These are phyloP conservation scores for Virgularia gustaviana DNA, from an alignment of 92 coral and sea anemone genomes.

Conservation along the genomic window DNA sequence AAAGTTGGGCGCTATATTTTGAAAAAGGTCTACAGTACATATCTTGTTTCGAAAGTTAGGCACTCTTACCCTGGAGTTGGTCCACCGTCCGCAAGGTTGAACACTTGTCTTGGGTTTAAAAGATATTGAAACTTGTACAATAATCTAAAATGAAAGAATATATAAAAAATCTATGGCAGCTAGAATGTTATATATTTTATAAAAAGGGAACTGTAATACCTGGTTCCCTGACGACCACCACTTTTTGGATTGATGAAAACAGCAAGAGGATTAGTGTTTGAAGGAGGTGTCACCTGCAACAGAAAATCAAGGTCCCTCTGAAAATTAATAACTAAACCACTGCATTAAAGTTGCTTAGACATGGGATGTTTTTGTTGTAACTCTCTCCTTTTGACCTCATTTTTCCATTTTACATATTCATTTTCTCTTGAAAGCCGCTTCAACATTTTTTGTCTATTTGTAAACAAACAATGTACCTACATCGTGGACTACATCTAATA, in stretches of 20 bases:
- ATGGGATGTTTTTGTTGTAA: too few relatives aligned
- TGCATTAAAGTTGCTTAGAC: too few relatives aligned
- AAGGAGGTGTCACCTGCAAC: conserved; percentile 69
- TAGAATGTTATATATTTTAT: background rate
- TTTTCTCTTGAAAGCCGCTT: too few relatives aligned
- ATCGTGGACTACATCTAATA: too few relatives aligned
- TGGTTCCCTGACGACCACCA: conserved; percentile 95
- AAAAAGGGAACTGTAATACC: conserved; percentile 47
- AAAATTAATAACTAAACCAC: too few relatives aligned
- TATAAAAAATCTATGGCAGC: background rate
- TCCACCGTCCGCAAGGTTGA: conserved; percentile 92
- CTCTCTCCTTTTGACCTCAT: too few relatives aligned
- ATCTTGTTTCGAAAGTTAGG: background rate
- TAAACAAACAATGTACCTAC: too few relatives aligned
- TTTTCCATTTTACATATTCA: too few relatives aligned
- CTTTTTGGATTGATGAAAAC: conserved; percentile 97
- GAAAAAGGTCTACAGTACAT: background rate
- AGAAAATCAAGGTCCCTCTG: too few relatives aligned
- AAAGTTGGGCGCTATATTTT: background rate
- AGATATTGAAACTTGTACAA: conserved; percentile 90
- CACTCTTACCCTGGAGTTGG: conserved; percentile 81
- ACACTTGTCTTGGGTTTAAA: conserved; percentile 95
- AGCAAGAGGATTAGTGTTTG: conserved; percentile 86
- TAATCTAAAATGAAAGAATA: conserved; percentile 41
- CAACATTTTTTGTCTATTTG: too few relatives aligned